Percentiles rank a stretch among this genome's conserved stretches.
phyloP scores from a whole-genome alignment of 2,113 vertebrate genomes.

The Nematolebias whitei region DNA sequence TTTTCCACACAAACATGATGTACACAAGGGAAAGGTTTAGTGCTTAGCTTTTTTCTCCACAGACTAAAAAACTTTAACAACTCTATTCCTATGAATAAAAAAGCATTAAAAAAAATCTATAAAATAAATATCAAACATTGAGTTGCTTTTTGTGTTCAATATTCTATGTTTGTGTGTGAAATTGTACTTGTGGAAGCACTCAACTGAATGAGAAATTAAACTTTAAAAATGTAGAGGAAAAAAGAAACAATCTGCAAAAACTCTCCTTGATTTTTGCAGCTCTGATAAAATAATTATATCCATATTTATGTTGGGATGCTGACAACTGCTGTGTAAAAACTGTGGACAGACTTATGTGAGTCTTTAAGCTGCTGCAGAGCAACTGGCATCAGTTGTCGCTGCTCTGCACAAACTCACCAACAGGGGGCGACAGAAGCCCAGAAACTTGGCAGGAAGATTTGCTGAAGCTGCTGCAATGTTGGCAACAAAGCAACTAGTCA shows the following conservation, averaged over 20 bases:
- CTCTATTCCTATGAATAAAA: neutral
- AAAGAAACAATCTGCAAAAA: neutral
- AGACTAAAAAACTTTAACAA: neutral
- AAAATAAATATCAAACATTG: neutral
- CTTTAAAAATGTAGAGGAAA: neutral
- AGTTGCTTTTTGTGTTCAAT: no score
- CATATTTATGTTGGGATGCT: neutral
- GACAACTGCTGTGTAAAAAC: neutral
- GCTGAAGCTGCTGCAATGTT: neutral
- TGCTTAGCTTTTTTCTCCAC: neutral
- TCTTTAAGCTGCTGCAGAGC: conserved; percentile 3
- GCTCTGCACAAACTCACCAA: conserved; percentile 49
- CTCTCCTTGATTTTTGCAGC: neutral
- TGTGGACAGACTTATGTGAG: conserved; percentile 7
- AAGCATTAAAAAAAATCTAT: neutral
- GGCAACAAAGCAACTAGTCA: neutral
- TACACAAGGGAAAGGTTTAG: neutral
- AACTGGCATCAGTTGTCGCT: neutral
- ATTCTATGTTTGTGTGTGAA: neutral
- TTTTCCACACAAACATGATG: neutral
- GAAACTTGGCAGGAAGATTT: conserved; percentile 66
- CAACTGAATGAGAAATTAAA: neutral
- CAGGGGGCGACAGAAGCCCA: conserved; percentile 88
- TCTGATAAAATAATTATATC: neutral
- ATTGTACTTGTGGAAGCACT: neutral